Base-by-base conservation (phyloP, 2,888 invertebrate genomes). In the Drosophila nr. perissopoda region DNA sequence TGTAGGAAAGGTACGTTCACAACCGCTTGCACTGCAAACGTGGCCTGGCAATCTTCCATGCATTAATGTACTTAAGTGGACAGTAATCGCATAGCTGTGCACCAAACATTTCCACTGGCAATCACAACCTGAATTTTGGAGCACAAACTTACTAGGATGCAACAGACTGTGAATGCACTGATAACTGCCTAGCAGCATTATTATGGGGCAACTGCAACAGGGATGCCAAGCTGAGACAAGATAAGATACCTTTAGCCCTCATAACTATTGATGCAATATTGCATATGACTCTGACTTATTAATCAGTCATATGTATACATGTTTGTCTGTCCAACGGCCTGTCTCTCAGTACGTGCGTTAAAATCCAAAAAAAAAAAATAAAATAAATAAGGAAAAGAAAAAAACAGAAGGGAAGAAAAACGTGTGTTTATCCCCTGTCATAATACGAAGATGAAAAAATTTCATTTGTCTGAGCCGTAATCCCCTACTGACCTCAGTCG, bases 391-490 rank as follows among this genome's bases (percentile, higher is more conserved):
- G 45, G 16, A 25, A 11, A 38, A 38, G 18, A 2, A 54, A 38
- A 38, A 34, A 38, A 49, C 10, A 6, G 8, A 27, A 38, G n/a
- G 33, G 25, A 25, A 53, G 13, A 25, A 54, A 52, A 57, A 54
- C 58, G 60, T 64, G 49, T 61, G 63, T 27, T 45, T 63, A 31
- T 29, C 29, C 18, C 34, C 45, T 58, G 70, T 70, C 51, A 63
- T 62, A 71, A 63, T 56, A 54, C 27, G 60, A 29, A 67, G 45
- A 53, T 70, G 53, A 60, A 45, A 65, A 78, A 78, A 73, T 73
- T 59, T 74, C 64, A 67, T 68, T 75, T 71, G 48, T 79, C 21
- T 51, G 57, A 61, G 67, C 29, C 67, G 67, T 58, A 54, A 71
- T 79, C 67, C 54, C 49, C 67, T 66, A 49, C 67, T 66, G 52